Evolutionary conservation across 2,888 invertebrate genomes (phyloP).

Genomic region (Mystacides longicornis): DNA sequence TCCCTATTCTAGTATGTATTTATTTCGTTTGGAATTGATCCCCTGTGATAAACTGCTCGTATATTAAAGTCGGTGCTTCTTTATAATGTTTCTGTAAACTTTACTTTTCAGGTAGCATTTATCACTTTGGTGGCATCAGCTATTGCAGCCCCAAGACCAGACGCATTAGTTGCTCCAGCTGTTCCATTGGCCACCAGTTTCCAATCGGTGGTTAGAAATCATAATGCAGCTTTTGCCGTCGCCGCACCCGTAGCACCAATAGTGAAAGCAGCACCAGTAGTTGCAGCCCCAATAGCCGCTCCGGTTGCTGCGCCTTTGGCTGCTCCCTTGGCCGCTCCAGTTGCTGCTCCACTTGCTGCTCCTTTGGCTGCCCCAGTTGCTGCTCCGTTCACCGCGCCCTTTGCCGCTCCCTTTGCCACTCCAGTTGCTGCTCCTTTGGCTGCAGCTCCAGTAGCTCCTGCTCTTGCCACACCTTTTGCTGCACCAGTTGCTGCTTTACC

Average conservation of each 20-base stretch:
- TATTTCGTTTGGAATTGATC: no score
- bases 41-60: no score
- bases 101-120: no score
- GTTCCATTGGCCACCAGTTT: slow-evolving; percentile 38
- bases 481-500: slow-evolving; percentile 8
- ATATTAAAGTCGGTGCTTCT: no score
- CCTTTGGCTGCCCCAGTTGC: slow-evolving; percentile 9
- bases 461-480: slow-evolving; percentile 24
- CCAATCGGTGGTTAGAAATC: slow-evolving; percentile 47
- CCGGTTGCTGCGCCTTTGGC: slow-evolving; percentile 19
- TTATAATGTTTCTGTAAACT: no score
- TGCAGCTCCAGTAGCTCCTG: slow-evolving; percentile 12
- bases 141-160: slow-evolving; percentile 27
- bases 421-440: slow-evolving; percentile 13
- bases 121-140: slow-evolving; percentile 29
- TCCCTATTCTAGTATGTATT: no score
- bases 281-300: slow-evolving; percentile 24
- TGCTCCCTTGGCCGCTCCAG: slow-evolving; percentile 19
- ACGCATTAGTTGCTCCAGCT: slow-evolving; percentile 28
- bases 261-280: slow-evolving; percentile 27
- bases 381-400: slow-evolving; percentile 26
- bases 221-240: slow-evolving; percentile 48
- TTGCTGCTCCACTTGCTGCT: slow-evolving; percentile 27
- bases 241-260: slow-evolving; percentile 20
- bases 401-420: slow-evolving; percentile 7